A percentile compares a stretch with the other conserved stretches of the same genome.
Conservation (phyloP, 2,113 vertebrate genomes). For the Lagopus leucura region DNA sequence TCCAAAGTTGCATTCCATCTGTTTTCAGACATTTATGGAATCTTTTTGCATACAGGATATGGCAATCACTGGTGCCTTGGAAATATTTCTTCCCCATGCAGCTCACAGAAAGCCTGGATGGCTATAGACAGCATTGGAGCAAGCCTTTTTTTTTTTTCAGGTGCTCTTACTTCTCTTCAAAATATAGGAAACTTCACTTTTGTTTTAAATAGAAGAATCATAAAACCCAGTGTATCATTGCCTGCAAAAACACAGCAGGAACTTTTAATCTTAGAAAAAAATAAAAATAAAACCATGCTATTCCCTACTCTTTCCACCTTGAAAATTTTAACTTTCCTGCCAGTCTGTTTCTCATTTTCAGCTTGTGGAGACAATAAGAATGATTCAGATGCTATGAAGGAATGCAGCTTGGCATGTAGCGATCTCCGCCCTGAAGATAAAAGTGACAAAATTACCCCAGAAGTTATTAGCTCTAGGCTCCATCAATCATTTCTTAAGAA, state of each 20-base stretch:
- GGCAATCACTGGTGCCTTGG: constrained; percentile 51
- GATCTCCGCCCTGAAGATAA: constrained; percentile 44
- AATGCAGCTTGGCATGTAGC: constrained; percentile 57
- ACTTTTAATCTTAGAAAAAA: neutral
- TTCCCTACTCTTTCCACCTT: constrained; percentile 40
- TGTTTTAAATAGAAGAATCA: constrained; percentile 12
- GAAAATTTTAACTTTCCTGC: constrained; percentile 54
- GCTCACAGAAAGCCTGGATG: constrained; percentile 12
- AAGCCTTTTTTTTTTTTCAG: neutral
- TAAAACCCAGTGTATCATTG: neutral
- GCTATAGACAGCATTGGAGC: neutral
- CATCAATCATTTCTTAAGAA: constrained; percentile 56
- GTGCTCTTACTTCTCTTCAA: constrained; percentile 24
- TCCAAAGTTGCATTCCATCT: constrained; percentile 70
- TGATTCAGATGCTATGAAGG: constrained; percentile 69
- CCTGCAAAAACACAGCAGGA: neutral
- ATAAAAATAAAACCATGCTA: neutral
- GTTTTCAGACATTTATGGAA: constrained; percentile 69
- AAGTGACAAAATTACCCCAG: constrained; percentile 57
- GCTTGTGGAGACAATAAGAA: constrained; percentile 66
- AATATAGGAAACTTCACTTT: neutral
- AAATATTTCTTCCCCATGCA: constrained; percentile 45
- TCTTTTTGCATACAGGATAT: constrained; percentile 69
- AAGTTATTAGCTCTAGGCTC: constrained; percentile 39
- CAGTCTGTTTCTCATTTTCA: constrained; percentile 71